phyloP scores from a whole-genome alignment of 2,888 invertebrate species.

The Lordiphosa fenestrarum region DNA sequence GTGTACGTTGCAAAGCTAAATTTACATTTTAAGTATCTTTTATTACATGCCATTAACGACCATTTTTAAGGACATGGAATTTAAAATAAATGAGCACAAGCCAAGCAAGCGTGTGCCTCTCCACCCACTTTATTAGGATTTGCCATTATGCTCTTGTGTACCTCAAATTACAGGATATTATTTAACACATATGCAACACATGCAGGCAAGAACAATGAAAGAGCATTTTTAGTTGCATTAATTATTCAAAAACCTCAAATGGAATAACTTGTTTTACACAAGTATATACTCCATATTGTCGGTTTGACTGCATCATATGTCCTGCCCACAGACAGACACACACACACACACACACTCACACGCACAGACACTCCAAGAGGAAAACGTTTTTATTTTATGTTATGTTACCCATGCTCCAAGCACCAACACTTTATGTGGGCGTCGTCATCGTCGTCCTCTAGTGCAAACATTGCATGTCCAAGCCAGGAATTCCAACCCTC shows the following conservation, averaged over 20 bases:
- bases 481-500: constrained; percentile 14
- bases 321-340: constrained; percentile 11
- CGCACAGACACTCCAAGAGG: neutral
- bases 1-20: too few species aligned
- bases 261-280: constrained; percentile 69
- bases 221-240: constrained; percentile 69
- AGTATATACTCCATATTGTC: constrained; percentile 70
- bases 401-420: constrained; percentile 8
- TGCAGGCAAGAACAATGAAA: constrained; percentile 35
- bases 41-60: too few species aligned
- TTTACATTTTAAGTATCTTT: too few species aligned
- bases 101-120: too few species aligned
- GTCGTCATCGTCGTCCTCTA: constrained; percentile 16
- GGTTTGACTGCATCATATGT: constrained; percentile 60
- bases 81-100: too few species aligned
- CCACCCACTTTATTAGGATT: too few species aligned
- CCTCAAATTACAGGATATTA: too few species aligned
- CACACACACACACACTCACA: neutral
- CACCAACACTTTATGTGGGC: constrained; percentile 19
- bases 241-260: constrained; percentile 71
- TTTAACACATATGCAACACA: constrained; percentile 25
- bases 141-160: too few species aligned
- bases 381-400: constrained; percentile 43
- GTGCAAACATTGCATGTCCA: constrained; percentile 57
- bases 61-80: too few species aligned